These are phyloP conservation scores for Stenodema calcarata DNA, from an alignment of 2,888 invertebrate species.

Conservation along the genomic window DNA sequence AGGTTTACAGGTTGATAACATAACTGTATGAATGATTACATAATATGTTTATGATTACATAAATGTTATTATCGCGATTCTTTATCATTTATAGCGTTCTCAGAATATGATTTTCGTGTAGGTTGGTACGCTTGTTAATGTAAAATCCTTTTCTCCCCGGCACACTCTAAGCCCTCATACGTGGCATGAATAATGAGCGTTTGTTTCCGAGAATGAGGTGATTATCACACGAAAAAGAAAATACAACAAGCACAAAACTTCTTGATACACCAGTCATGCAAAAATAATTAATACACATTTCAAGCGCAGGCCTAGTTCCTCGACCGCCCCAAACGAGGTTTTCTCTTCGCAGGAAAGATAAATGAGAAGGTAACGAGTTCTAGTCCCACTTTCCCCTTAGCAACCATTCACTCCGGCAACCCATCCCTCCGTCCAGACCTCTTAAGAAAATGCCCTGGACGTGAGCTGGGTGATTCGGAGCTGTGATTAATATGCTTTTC, in stretches of 20 bases:
- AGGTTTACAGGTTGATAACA: too few relatives aligned
- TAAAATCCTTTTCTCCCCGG: too few relatives aligned
- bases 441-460: constrained; percentile 21
- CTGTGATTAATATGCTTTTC: constrained; percentile 18
- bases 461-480: constrained; percentile 10
- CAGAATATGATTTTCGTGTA: too few relatives aligned
- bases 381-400: background rate
- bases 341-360: background rate
- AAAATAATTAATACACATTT: constrained; percentile 36
- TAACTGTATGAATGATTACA: too few relatives aligned
- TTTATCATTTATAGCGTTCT: too few relatives aligned
- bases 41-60: too few relatives aligned
- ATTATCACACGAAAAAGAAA: background rate
- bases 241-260: background rate
- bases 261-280: background rate
- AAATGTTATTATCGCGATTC: too few relatives aligned
- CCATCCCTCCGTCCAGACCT: background rate
- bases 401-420: background rate
- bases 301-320: background rate
- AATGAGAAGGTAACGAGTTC: constrained; percentile 11
- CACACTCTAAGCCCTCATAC: background rate
- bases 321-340: background rate
- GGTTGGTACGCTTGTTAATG: too few relatives aligned
- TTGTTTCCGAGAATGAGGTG: background rate
- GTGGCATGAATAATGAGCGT: background rate